Percentiles rank a stretch among this genome's conserved stretches.
phyloP scores from a whole-genome alignment of 2,888 invertebrate genomes.

The Odontocerum albicorne region DNA sequence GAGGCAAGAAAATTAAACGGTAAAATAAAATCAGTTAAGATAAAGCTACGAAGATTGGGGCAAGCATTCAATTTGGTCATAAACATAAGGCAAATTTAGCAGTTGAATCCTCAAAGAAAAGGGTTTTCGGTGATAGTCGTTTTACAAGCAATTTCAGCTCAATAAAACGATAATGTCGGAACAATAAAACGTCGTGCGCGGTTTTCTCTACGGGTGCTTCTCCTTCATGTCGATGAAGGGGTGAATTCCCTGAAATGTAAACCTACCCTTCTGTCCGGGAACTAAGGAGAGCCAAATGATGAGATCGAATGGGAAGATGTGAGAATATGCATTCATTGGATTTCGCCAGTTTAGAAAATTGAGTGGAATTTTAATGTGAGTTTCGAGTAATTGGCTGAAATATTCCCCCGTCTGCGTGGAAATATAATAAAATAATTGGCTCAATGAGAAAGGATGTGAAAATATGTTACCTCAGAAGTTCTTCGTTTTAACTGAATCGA shows the following conservation, averaged over 20 bases:
- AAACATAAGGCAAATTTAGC: constrained; percentile 25
- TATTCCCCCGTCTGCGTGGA: too few relatives aligned
- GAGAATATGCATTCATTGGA: neutral
- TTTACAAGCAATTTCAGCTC: constrained; percentile 38
- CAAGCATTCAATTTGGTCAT: constrained; percentile 19
- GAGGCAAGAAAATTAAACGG: constrained; percentile 1
- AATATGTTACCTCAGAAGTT: too few relatives aligned
- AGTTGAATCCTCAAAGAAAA: constrained; percentile 32
- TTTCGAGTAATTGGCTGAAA: too few relatives aligned
- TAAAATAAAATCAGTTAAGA: constrained; percentile 10
- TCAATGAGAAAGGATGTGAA: too few relatives aligned
- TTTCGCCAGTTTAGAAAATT: too few relatives aligned
- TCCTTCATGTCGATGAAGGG: constrained; percentile 20
- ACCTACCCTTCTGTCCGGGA: neutral
- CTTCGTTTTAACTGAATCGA: too few relatives aligned
- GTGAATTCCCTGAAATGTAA: constrained; percentile 12
- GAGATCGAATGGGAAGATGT: neutral
- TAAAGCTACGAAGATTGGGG: constrained; percentile 1
- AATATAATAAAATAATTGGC: too few relatives aligned
- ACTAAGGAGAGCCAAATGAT: neutral
- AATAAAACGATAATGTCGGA: constrained; percentile 37
- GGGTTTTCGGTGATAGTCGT: constrained; percentile 35
- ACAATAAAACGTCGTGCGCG: constrained; percentile 36
- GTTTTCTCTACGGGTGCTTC: constrained; percentile 32
- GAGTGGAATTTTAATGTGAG: too few relatives aligned